Evolutionary conservation across 2,113 vertebrate genomes (phyloP).

Genomic region (Vombatus ursinus): DNA sequence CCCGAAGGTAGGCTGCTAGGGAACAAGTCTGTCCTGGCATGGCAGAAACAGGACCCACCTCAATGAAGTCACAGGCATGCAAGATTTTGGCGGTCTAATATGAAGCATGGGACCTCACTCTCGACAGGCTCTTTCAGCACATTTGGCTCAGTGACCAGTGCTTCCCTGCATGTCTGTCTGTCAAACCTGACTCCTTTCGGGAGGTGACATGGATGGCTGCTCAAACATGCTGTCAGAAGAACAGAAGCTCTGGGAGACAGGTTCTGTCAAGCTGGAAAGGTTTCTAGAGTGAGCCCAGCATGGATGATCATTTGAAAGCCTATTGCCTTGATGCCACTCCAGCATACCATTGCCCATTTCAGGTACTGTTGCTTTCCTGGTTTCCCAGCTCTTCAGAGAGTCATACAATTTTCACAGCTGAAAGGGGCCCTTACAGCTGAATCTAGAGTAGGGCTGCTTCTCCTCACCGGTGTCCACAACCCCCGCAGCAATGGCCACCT

Average conservation of each 20-base stretch:
- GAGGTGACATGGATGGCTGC: background rate
- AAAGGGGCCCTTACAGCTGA: background rate
- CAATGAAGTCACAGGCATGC: background rate
- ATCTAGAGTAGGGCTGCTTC: background rate
- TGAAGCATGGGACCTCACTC: background rate
- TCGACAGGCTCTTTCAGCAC: background rate
- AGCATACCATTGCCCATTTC: background rate
- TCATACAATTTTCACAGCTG: background rate
- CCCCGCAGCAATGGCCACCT: background rate
- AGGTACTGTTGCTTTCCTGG: background rate
- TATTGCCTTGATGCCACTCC: background rate
- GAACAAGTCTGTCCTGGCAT: background rate
- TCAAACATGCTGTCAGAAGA: background rate
- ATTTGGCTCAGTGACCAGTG: background rate
- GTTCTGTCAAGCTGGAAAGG: background rate
- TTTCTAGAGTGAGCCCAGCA: background rate
- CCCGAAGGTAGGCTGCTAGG: background rate
- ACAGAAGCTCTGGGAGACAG: background rate
- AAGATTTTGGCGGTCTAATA: background rate
- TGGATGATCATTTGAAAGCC: background rate
- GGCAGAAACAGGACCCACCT: background rate
- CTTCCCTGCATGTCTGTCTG: background rate
- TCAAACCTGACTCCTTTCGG: background rate
- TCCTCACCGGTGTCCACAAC: background rate
- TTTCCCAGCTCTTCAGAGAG: background rate